Conservation (phyloP, 2,888 invertebrate genomes). For the Pyrochroa serraticornis region DNA sequence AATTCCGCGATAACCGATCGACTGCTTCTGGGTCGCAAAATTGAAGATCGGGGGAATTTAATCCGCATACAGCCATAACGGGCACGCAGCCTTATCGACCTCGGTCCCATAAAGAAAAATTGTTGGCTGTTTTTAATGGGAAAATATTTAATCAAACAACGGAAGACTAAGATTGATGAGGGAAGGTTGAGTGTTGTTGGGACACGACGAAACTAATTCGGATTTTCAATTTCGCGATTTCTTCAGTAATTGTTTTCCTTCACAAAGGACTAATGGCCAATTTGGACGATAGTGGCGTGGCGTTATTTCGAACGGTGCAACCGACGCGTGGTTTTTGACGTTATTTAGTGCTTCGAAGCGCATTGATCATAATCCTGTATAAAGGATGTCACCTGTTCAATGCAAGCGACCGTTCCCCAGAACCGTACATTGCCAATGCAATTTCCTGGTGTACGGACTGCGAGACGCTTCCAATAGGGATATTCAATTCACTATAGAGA, state of each 20-base stretch:
- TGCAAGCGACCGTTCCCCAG: constrained; percentile 33
- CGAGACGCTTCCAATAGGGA: too few species aligned
- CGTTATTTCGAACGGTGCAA: not conserved
- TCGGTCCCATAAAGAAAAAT: not conserved
- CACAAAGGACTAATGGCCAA: too few species aligned
- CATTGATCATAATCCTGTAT: constrained; percentile 37
- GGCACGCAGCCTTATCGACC: constrained; percentile 4
- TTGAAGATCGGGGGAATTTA: constrained; percentile 19
- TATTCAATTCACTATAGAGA: too few species aligned
- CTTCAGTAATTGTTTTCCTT: too few species aligned
- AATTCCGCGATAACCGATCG: constrained; percentile 44
- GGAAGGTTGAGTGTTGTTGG: too few species aligned
- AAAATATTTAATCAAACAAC: constrained; percentile 8
- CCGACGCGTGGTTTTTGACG: not conserved
- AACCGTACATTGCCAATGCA: constrained; percentile 44
- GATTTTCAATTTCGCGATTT: too few species aligned
- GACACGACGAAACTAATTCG: too few species aligned
- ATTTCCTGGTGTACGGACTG: constrained; percentile 36
- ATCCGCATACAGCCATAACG: constrained; percentile 17
- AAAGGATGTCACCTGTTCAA: constrained; percentile 39
- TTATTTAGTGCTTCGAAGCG: not conserved
- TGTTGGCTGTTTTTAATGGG: not conserved
- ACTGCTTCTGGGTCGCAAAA: constrained; percentile 36
- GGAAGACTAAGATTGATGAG: not conserved
- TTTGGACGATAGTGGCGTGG: not conserved